These are phyloP conservation scores for Ophraella communa DNA, from an alignment of 2,888 invertebrate species.

Conservation along the genomic window DNA sequence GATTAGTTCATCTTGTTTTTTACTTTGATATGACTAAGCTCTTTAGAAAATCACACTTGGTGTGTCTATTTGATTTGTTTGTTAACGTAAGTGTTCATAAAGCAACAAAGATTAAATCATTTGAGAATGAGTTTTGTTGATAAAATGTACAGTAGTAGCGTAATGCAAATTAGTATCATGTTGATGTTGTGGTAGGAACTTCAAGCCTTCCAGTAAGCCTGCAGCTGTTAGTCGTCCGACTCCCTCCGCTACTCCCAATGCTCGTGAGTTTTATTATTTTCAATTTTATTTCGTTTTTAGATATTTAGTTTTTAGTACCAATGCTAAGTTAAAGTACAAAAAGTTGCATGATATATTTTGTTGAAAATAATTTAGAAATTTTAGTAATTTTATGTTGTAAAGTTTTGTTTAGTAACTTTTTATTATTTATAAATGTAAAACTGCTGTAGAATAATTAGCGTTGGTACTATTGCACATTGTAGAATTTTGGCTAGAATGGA, in stretches of 20 bases:
- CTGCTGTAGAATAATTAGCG: background rate
- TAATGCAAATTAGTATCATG: conserved; percentile 36
- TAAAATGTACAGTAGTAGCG: conserved; percentile 25
- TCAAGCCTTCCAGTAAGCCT: conserved; percentile 65
- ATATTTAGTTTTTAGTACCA: conserved; percentile 9
- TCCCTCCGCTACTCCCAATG: conserved; percentile 58
- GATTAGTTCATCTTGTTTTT: no score
- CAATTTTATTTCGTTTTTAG: conserved; percentile 41
- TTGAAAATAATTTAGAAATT: no score
- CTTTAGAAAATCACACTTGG: no score
- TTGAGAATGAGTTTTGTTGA: conserved; percentile 13
- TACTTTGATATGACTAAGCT: no score
- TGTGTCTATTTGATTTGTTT: background rate
- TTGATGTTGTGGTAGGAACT: conserved; percentile 64
- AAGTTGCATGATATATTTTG: background rate
- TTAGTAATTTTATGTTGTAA: no score
- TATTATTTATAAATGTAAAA: no score
- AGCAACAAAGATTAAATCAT: background rate
- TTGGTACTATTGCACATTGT: background rate
- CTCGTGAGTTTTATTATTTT: conserved; percentile 59
- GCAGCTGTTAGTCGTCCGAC: conserved; percentile 59
- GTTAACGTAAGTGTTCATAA: background rate
- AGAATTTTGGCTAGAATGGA: conserved; percentile 19
- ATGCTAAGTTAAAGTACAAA: background rate
- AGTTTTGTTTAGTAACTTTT: no score